Conservation (phyloP, 2,797 vertebrate species). For the Numenius phaeopus region DNA sequence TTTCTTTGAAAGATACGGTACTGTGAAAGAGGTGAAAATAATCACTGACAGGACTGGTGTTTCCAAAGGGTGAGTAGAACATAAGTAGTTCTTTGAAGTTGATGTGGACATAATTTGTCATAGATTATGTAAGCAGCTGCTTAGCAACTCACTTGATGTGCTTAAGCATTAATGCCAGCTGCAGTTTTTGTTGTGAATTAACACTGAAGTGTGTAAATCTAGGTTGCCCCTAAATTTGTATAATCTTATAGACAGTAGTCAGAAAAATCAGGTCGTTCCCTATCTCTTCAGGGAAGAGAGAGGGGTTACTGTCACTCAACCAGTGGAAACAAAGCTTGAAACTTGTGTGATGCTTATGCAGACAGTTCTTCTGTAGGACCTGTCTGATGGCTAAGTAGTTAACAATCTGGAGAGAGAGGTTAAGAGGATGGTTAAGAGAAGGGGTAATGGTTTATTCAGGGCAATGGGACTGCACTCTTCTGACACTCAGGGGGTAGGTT, state of each 20-base stretch:
- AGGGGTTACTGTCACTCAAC: background rate
- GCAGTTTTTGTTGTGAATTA: background rate
- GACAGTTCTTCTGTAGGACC: background rate
- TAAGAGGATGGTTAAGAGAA: background rate
- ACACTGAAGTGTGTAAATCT: background rate
- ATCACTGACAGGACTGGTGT: constrained; percentile 93
- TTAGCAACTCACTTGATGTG: background rate
- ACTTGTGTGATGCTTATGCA: background rate
- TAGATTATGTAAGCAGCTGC: background rate
- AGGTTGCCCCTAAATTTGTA: background rate
- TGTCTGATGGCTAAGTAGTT: background rate
- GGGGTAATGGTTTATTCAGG: background rate
- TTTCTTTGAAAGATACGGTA: constrained; percentile 88
- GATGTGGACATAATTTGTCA: background rate
- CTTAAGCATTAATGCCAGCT: background rate
- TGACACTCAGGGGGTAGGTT: background rate
- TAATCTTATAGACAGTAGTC: too few species aligned
- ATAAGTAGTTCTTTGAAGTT: background rate
- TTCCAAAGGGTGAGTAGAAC: constrained; percentile 90
- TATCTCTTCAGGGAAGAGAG: background rate
- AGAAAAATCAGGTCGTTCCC: too few species aligned
- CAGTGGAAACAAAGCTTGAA: background rate
- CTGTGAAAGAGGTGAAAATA: constrained; percentile 95
- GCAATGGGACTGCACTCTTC: background rate
- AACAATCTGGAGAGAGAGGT: background rate